A percentile compares a stretch with the other conserved stretches of the same genome.
Conservation (phyloP, 2,113 vertebrate genomes). For the Hyperopisus bebe region DNA sequence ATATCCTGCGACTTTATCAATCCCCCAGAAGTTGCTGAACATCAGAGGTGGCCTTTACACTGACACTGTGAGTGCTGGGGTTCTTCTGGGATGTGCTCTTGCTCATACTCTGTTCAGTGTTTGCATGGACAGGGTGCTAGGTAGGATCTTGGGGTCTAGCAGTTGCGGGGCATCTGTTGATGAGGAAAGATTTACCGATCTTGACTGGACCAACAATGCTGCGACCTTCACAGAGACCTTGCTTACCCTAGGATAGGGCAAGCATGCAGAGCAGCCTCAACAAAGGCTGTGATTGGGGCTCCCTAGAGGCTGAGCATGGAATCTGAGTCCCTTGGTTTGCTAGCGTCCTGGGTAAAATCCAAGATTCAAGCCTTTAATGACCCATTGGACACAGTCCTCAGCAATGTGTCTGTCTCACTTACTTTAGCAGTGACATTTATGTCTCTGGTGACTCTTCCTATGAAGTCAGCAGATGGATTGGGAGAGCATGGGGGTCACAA, state of each 20-base stretch:
- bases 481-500: background rate
- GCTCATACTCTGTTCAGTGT: background rate
- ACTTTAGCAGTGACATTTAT: background rate
- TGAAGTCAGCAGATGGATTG: background rate
- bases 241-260: too few species aligned
- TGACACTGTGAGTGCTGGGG: background rate
- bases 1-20: background rate
- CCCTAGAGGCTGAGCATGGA: background rate
- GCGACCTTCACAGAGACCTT: background rate
- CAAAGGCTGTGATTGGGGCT: background rate
- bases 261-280: too few species aligned
- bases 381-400: background rate
- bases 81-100: background rate
- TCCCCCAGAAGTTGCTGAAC: background rate
- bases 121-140: background rate
- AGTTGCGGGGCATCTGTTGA: background rate
- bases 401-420: background rate
- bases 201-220: background rate
- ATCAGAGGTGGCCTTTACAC: background rate
- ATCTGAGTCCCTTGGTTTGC: background rate
- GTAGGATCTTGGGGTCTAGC: background rate
- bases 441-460: background rate
- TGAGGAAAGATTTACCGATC: background rate
- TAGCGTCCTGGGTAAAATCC: background rate
- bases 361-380: background rate